Base-by-base conservation (phyloP, 2,888 invertebrate species). In the Leucoptera coffeella region DNA sequence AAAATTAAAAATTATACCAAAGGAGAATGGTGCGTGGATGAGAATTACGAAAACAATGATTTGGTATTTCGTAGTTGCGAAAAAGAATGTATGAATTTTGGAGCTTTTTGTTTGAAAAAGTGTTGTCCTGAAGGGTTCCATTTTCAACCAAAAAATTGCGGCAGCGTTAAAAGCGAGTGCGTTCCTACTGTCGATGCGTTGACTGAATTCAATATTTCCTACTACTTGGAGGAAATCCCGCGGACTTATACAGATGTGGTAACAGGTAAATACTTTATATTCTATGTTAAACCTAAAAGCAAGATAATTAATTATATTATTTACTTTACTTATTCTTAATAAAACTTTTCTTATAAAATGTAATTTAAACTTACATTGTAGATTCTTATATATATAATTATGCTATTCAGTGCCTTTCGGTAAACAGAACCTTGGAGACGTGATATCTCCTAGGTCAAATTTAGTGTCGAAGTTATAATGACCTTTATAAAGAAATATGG, bases 111-210 rank as follows among this genome's bases (percentile, higher is more conserved):
- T 35, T 33, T 75, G 4, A 60, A 56, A 29, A 76, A 76, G 40
- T 77, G 76, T 36, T 77, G 76, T 38, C 69, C 71, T 2, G 50
- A 72, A 14, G 76, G 75, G 9, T 39, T 73, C 22, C 71, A 75
- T 38, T 75, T 48, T 31, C 47, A 38, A 31, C 49, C 53, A 4
- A 35, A 42, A 9, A 39, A 39, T 7, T 65, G 67, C 34, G 45
- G 45, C 8, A 45, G 43, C 22, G 46, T 44, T 14, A 34, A 30
- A 1, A 65, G 65, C 38, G 35, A n/a, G 9, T 72, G 72, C 38
- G 45, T 48, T 4, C 47, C 50, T 1, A 50, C 49, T 29, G 37
- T 36, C 3, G 44, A 50, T 9, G 44, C n/a, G n/a, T n/a, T n/a
- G n/a, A n/a, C n/a, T n/a, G n/a, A n/a, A n/a, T n/a, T n/a, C n/a